Percentiles rank a stretch among this genome's conserved stretches.
phyloP scores from a whole-genome alignment of 1,140 invertebrate species.

The Proctacanthus coquilletti region DNA sequence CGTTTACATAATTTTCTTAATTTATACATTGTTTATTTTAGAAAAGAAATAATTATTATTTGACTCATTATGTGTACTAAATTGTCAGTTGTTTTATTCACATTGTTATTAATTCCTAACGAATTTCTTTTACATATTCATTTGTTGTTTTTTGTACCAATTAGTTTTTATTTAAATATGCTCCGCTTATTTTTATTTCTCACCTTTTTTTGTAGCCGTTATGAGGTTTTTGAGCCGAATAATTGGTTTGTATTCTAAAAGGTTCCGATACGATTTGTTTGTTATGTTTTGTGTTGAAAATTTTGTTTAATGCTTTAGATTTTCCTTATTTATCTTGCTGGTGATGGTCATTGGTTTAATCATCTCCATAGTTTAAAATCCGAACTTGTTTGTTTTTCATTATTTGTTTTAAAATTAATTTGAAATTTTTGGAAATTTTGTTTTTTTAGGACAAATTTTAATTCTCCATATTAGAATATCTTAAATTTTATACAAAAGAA shows the following conservation, averaged over 20 bases:
- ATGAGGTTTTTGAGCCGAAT: constrained; percentile 20
- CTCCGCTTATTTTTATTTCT: constrained; percentile 11
- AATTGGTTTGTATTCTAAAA: constrained; percentile 24
- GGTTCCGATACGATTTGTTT: background rate
- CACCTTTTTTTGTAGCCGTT: constrained; percentile 19
- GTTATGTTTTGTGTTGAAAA: background rate
- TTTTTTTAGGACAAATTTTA: too few species aligned
- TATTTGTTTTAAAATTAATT: too few species aligned
- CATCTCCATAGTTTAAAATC: too few species aligned
- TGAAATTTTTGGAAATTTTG: too few species aligned
- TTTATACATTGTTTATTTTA: too few species aligned
- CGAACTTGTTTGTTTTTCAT: too few species aligned
- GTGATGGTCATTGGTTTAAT: too few species aligned
- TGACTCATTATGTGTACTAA: too few species aligned
- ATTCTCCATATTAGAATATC: too few species aligned
- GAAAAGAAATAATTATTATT: too few species aligned
- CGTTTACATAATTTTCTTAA: too few species aligned
- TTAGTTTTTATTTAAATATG: constrained; percentile 9
- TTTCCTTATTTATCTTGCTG: background rate
- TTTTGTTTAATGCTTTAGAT: background rate
- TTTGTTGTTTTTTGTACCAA: constrained; percentile 6
- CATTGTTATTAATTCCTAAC: constrained; percentile 7
- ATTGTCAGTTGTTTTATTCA: constrained; percentile 7
- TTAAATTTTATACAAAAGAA: too few species aligned
- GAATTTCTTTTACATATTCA: constrained; percentile 9